Percentiles rank a stretch among this genome's conserved stretches.
Conservation (phyloP, 2,888 invertebrate species). For the Nomada ruficornis region DNA sequence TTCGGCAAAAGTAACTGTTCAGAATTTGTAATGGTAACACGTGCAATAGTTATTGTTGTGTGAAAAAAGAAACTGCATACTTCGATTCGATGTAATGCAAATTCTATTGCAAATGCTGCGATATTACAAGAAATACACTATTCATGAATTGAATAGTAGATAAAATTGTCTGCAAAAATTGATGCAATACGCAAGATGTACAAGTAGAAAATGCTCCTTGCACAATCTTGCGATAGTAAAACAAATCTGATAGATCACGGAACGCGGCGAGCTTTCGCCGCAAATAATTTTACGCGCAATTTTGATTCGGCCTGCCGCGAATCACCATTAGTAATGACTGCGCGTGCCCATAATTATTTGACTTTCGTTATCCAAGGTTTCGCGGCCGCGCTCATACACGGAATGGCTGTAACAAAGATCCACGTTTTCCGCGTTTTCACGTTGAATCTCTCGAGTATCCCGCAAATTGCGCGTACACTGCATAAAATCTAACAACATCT, state of each 20-base stretch:
- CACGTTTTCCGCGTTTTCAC: conserved; percentile 8
- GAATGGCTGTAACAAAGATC: conserved; percentile 32
- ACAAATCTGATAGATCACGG: background rate
- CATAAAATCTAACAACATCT: background rate
- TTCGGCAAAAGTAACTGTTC: too few species aligned
- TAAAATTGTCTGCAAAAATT: background rate
- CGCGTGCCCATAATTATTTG: conserved; percentile 23
- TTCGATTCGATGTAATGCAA: too few species aligned
- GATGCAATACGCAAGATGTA: background rate
- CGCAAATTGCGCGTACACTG: background rate
- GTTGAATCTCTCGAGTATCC: background rate
- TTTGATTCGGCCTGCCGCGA: conserved; percentile 27
- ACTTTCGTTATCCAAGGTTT: conserved; percentile 60
- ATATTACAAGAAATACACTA: background rate
- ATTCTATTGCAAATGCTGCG: too few species aligned
- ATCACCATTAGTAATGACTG: conserved; percentile 25
- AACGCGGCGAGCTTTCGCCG: conserved; percentile 12
- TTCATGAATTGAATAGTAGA: background rate
- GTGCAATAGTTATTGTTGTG: too few species aligned
- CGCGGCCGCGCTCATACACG: background rate
- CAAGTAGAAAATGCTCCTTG: background rate
- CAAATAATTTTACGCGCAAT: conserved; percentile 25
- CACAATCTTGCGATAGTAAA: background rate
- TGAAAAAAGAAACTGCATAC: too few species aligned
- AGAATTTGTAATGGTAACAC: too few species aligned